Conservation (phyloP, 2,113 vertebrate species). For the Oenanthe oenanthe region DNA sequence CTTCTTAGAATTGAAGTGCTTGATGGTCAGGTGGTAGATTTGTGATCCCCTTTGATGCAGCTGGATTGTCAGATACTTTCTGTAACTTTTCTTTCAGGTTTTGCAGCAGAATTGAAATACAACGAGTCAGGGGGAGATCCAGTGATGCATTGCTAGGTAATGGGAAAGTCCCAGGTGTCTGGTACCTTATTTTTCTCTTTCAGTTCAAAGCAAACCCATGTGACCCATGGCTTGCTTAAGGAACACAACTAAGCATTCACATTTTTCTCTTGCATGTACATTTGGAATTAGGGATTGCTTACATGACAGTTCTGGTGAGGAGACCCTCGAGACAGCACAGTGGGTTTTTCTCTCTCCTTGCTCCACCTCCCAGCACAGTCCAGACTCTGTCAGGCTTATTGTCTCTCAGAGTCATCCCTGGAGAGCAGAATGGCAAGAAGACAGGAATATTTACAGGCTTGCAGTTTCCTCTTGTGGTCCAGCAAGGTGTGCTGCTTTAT, state of each 20-base stretch:
- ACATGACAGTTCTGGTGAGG: not conserved
- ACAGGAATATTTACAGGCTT: not conserved
- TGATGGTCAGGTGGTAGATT: not conserved
- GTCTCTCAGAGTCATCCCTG: not conserved
- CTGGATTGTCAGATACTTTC: not conserved
- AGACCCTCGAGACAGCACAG: not conserved
- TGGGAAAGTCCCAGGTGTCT: not conserved
- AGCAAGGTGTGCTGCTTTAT: not conserved
- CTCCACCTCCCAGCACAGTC: not conserved
- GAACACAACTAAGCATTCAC: not conserved
- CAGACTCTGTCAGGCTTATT: not conserved
- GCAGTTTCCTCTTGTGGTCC: not conserved
- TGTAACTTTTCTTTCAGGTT: not conserved
- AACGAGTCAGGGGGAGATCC: not conserved
- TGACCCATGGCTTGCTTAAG: not conserved
- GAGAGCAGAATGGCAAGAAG: not conserved
- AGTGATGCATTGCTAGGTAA: not conserved
- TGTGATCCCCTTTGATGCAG: not conserved
- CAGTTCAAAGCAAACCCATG: not conserved
- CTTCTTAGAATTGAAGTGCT: not conserved
- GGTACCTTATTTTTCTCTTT: not conserved
- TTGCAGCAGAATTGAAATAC: not conserved
- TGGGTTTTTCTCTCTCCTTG: not conserved
- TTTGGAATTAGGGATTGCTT: not conserved
- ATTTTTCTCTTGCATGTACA: not conserved